Evolutionary conservation across 53 echinoderm and acorn worm species (phyloP), one percentile per base, ranked within the genome.

Genomic region (Holothuria leucospilota): DNA sequence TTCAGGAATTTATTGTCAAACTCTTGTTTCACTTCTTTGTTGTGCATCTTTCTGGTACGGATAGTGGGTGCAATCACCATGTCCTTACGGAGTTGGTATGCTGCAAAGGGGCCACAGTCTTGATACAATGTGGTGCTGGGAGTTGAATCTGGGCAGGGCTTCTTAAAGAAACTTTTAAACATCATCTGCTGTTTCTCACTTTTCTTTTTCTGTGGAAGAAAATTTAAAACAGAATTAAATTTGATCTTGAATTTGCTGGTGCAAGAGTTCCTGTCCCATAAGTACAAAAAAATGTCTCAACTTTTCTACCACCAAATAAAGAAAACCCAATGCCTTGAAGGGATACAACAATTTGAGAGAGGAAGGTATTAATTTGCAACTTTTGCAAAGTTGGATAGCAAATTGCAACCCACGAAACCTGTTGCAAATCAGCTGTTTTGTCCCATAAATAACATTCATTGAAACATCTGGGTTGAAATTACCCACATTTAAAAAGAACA

Each of bases 131-230:
- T 81, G 8, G 87, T 68, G 27, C 81, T 61, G 25, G 72, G 86
- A 51, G 82, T 71, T 20, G 82, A 87, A 38, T 80, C 80, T 29
- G 80, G 80, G 34, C 34, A 28, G 0, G 85, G 74, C 49, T 94
- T 93, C 85, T 91, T 95, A 87, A 98, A 98, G 92, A 98, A 98
- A 78, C 92, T 93, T 81, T 90, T 93, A 89, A 98, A 98, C 5
- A 79, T 14, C 27, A 86, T 84, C 89, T 93, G 82, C 85, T 98
- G 98, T 69, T 92, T 95, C 29, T 75, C 60, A 39, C 88, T 85
- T 63, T 92, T 94, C 93, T 86, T 29, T 29, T 63, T 53, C 96
- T 96, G 89, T 62, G 39, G 42, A 70, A 62, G 27, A 70, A 87
- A 18, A 51, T 56, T 16, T 0, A 85, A 63, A 20, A 20, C 16